phyloP scores from a whole-genome alignment of 2,113 vertebrate species.

The Trogon surrucura region DNA sequence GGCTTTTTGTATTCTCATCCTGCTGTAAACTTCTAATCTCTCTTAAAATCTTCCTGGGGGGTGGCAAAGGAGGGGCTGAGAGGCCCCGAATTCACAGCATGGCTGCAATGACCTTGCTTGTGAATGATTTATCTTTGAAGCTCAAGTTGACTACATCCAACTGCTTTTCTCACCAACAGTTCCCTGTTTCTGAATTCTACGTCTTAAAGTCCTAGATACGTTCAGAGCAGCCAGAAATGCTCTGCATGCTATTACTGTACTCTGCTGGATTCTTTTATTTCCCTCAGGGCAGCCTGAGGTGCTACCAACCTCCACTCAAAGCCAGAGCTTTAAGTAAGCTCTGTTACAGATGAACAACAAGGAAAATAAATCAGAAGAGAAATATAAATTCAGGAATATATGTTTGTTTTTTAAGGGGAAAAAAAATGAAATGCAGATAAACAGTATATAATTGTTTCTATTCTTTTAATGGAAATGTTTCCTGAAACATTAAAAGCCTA shows the following conservation, averaged over 20 bases:
- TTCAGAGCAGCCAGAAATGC: neutral
- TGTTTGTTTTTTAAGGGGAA: neutral
- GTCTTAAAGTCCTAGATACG: neutral
- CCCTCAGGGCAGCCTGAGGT: neutral
- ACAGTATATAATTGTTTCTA: neutral
- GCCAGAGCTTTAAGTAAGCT: neutral
- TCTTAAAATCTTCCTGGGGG: neutral
- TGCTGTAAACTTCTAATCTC: neutral
- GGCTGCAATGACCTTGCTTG: neutral
- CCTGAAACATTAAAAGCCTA: neutral
- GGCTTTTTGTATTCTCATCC: neutral
- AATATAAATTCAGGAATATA: neutral
- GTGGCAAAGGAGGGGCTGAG: neutral
- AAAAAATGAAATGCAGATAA: neutral
- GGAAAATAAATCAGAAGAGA: neutral
- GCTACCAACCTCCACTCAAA: neutral
- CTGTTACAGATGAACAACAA: neutral
- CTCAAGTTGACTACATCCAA: neutral
- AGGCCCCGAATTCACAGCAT: slow-evolving; percentile 4
- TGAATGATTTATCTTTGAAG: slow-evolving; percentile 30
- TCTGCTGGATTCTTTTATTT: neutral
- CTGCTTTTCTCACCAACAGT: neutral
- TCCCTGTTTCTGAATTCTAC: neutral
- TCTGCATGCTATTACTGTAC: neutral
- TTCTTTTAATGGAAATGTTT: neutral